A percentile compares a stretch with the other conserved stretches of the same genome.
Conservation (phyloP, 2,797 vertebrate genomes). For the Bryconaethiops microstoma region DNA sequence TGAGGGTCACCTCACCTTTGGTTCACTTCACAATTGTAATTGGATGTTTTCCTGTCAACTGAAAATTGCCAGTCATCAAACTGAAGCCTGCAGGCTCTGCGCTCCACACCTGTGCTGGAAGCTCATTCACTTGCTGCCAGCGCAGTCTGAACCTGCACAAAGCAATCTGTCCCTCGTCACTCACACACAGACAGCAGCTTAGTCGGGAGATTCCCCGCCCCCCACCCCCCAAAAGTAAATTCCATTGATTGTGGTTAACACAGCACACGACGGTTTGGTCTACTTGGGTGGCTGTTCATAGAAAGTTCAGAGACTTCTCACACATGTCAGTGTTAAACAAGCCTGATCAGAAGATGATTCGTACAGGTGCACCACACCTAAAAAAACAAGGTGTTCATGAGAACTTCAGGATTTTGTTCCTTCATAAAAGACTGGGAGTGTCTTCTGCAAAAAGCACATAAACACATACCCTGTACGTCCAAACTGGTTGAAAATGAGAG, state of each 20-base stretch:
- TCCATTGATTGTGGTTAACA: constrained; percentile 27
- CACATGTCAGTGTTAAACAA: constrained; percentile 15
- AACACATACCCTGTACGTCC: too few species aligned
- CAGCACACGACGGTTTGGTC: constrained; percentile 19
- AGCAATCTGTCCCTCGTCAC: constrained; percentile 36
- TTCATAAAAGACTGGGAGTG: neutral
- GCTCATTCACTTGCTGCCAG: constrained; percentile 29
- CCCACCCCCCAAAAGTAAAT: neutral
- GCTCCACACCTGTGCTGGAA: constrained; percentile 23
- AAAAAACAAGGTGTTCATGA: neutral
- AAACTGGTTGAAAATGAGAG: too few species aligned
- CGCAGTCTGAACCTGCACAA: constrained; percentile 19
- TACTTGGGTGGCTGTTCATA: constrained; percentile 34
- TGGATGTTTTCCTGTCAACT: neutral
- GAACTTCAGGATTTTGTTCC: neutral
- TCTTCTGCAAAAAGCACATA: neutral
- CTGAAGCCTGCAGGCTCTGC: neutral
- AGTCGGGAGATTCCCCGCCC: neutral
- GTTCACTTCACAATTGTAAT: neutral
- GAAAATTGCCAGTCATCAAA: constrained; percentile 15
- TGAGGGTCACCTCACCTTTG: neutral
- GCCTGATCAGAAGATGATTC: neutral
- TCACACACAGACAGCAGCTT: constrained; percentile 16
- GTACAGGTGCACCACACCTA: neutral
- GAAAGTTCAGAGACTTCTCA: constrained; percentile 12